Conservation (phyloP, 2,888 invertebrate genomes). For the Atethmia centrago region DNA sequence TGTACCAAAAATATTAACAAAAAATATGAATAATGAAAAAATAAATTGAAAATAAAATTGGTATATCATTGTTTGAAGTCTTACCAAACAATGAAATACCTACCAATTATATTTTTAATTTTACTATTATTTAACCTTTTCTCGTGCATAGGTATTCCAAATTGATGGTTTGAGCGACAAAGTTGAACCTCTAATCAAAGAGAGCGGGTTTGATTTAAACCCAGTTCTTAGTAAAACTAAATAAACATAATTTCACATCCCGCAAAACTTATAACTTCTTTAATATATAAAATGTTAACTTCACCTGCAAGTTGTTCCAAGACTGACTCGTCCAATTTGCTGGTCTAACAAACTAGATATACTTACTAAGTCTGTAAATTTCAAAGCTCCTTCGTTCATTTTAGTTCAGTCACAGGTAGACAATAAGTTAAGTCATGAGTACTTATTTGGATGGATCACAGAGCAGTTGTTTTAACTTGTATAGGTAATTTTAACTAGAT, state of each 20-base stretch:
- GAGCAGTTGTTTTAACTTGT: slow-evolving; percentile 60
- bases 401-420: slow-evolving; percentile 61
- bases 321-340: slow-evolving; percentile 50
- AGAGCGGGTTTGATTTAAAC: not conserved
- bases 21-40: no score
- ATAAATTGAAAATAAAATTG: no score
- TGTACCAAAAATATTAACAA: no score
- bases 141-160: not conserved
- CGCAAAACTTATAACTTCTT: not conserved
- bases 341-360: slow-evolving; percentile 55
- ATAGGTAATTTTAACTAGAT: slow-evolving; percentile 54
- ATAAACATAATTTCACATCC: not conserved
- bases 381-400: slow-evolving; percentile 42
- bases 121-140: no score
- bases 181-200: not conserved
- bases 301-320: slow-evolving; percentile 13
- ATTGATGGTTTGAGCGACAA: not conserved
- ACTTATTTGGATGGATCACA: slow-evolving; percentile 61
- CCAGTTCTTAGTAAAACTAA: not conserved
- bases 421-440: slow-evolving; percentile 60
- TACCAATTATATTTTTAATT: no score
- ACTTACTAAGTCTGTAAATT: slow-evolving; percentile 29
- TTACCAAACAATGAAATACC: no score
- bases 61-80: no score
- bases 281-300: not conserved